Evolutionary conservation across 2,888 invertebrate genomes (phyloP), one percentile per base, ranked within the genome.

Genomic region (Heliconius erato): DNA sequence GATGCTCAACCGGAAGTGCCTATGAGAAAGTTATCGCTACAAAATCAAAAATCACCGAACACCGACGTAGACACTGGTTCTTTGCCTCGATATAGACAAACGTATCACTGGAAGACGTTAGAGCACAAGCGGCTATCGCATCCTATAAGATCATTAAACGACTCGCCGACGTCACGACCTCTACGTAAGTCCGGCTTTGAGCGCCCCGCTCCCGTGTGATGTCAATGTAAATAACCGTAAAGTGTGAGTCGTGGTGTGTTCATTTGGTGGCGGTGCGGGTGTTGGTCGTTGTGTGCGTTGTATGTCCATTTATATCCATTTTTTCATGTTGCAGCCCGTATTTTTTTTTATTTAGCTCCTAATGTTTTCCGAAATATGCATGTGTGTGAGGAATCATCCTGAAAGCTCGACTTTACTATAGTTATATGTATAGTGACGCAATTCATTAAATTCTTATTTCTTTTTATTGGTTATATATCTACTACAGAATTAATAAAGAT

Each of bases 51-150:
- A 54, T 82, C 89, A 35, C 88, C 91, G 3, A 89, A 83, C 68
- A 83, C 89, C 19, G 91, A 91, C 9, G 83, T 90, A 1, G 90
- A 92, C 78, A 93, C 93, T 2, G 92, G 94, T 14, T 94, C 95
- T 2, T 88, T 94, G 83, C 94, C 94, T 23, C 90, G 94, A 26
- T 90, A 91, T 44, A 87, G 88, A 78, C 94, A 93, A 85, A 91
- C 93, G 14, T 96, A 95, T 84, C 91, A 90, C 82, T 96, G 96
- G 96, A 94, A 92, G 91, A 95, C 93, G 23, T 87, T 92, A 90
- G 95, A 94, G 85, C 95, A 96, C 88, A 96, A 96, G 90, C 89
- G 96, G 79, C 90, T 95, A 83, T 95, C 95, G 63, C 92, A 95
- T 84, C 96, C 96, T 23, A 89, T 94, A 84, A 90, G 96, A 83